These are phyloP conservation scores for Rhopalosiphum maidis DNA, from an alignment of 1,140 invertebrate species.

Conservation along the genomic window DNA sequence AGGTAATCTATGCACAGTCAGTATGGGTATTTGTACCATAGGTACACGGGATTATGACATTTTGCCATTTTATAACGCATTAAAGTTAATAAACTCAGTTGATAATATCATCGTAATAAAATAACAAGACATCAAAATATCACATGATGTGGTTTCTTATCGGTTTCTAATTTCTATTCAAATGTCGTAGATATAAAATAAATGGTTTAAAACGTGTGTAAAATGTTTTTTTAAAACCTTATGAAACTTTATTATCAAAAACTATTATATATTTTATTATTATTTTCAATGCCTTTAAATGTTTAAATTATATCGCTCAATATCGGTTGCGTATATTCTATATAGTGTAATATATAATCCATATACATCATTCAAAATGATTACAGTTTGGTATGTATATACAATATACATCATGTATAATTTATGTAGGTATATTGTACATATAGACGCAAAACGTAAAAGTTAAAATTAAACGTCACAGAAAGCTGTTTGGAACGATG, in stretches of 20 bases:
- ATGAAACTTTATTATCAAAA: not conserved
- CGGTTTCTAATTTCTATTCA: not conserved
- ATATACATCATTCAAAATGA: not conserved
- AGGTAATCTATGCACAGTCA: too few species aligned
- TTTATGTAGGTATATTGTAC: not conserved
- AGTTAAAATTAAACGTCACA: not conserved
- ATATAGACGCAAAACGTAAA: not conserved
- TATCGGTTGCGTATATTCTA: not conserved
- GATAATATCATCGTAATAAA: not conserved
- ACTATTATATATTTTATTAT: not conserved
- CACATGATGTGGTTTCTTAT: not conserved
- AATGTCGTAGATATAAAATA: not conserved
- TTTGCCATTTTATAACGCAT: too few species aligned
- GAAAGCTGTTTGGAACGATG: constrained; percentile 11
- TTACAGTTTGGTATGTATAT: not conserved
- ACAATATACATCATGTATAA: not conserved
- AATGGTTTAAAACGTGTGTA: not conserved
- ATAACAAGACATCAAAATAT: not conserved
- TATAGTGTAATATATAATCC: not conserved
- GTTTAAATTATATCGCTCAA: not conserved
- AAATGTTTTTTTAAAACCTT: not conserved
- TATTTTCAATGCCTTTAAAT: not conserved
- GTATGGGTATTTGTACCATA: too few species aligned
- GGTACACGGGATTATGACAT: too few species aligned
- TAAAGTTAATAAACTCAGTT: not conserved